Conservation (phyloP, 2,888 invertebrate genomes). For the Charanyca ferruginea region DNA sequence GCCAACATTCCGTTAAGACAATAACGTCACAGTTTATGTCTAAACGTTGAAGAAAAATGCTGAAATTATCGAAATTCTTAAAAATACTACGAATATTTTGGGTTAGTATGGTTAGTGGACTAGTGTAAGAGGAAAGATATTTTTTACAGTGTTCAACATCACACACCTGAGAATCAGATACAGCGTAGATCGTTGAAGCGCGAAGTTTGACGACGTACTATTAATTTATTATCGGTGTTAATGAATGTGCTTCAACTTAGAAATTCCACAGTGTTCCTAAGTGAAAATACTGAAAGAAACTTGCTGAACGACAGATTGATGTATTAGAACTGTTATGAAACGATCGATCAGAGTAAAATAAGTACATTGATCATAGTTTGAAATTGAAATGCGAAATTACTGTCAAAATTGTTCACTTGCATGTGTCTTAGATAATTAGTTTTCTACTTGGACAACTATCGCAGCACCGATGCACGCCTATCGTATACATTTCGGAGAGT, state of each 20-base stretch:
- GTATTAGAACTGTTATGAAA: conserved; percentile 30
- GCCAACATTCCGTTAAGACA: too few relatives aligned
- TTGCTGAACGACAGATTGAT: conserved; percentile 41
- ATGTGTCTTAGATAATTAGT: not conserved
- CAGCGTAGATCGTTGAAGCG: conserved; percentile 53
- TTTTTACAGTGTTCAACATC: too few relatives aligned
- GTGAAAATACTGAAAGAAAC: conserved; percentile 56
- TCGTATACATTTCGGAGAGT: too few relatives aligned
- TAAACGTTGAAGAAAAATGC: too few relatives aligned
- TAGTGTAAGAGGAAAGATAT: too few relatives aligned
- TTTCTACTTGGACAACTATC: too few relatives aligned
- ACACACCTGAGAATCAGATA: too few relatives aligned
- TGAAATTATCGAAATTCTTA: too few relatives aligned
- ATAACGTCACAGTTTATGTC: too few relatives aligned
- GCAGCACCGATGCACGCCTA: too few relatives aligned
- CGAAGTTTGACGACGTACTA: conserved; percentile 31
- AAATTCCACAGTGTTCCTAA: conserved; percentile 40
- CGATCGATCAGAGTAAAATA: conserved; percentile 31
- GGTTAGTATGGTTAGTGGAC: too few relatives aligned
- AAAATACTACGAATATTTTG: too few relatives aligned
- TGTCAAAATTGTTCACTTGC: not conserved
- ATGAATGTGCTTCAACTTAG: conserved; percentile 34
- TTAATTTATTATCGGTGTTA: conserved; percentile 45
- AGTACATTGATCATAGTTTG: conserved; percentile 5
- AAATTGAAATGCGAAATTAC: conserved; percentile 32